These are phyloP conservation scores for Dicrostonyx torquatus DNA, from an alignment of 2,797 vertebrate genomes.

Conservation along the genomic window DNA sequence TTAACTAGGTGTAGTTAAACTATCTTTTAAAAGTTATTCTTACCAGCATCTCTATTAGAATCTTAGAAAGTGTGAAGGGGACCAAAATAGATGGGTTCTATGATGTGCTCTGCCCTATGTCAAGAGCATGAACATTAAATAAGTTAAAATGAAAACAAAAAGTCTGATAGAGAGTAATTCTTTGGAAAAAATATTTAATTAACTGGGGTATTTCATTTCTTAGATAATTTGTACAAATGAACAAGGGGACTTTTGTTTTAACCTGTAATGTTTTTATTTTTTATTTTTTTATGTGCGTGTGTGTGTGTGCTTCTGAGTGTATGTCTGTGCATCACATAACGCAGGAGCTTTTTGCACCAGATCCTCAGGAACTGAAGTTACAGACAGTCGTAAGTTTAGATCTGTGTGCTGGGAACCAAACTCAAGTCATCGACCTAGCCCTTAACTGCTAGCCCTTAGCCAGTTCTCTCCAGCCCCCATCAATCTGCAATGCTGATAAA, in stretches of 20 bases:
- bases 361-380: neutral
- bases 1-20: neutral
- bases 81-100: constrained; percentile 17
- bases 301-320: neutral
- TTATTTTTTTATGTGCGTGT: neutral
- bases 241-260: constrained; percentile 1
- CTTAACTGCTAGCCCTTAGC: neutral
- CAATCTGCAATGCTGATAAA: neutral
- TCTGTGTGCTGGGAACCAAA: neutral
- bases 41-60: constrained; percentile 21
- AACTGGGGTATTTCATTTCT: neutral
- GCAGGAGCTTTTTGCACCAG: neutral
- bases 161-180: neutral
- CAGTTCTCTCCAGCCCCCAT: neutral
- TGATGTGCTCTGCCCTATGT: neutral
- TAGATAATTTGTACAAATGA: neutral
- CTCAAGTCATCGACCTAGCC: neutral
- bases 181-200: neutral
- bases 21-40: constrained; percentile 47
- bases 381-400: neutral
- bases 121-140: neutral
- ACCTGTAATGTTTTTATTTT: neutral
- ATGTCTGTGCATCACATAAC: neutral
- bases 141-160: neutral
- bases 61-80: neutral